phyloP scores from a whole-genome alignment of 2,888 invertebrate species.

The Catonia carolina region DNA sequence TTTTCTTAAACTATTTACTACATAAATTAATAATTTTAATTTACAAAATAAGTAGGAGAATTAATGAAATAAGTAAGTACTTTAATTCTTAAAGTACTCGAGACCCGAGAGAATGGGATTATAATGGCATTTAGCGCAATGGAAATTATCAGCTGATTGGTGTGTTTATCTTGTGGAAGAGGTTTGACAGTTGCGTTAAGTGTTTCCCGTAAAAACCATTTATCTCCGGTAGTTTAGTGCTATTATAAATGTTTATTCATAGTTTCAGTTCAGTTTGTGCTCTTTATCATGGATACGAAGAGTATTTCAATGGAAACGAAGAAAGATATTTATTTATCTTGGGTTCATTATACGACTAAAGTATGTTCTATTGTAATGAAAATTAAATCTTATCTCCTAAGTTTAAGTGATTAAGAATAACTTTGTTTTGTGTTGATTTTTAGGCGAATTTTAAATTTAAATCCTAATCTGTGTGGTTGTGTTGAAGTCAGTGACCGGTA shows the following conservation, averaged over 20 bases:
- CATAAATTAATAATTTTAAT: no score
- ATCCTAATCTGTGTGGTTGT: no score
- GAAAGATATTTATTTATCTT: conserved; percentile 48
- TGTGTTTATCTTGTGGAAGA: neutral
- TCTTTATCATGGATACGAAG: conserved; percentile 20
- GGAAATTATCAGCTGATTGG: neutral
- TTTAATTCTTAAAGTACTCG: no score
- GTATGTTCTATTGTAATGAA: conserved; percentile 38
- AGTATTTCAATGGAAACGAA: conserved; percentile 40
- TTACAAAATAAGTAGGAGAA: no score
- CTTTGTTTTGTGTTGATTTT: no score
- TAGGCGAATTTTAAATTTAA: no score
- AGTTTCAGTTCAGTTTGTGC: conserved; percentile 11
- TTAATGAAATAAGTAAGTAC: no score
- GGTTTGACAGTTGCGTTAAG: conserved; percentile 7
- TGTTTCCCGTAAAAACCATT: conserved; percentile 9
- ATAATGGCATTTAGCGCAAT: neutral
- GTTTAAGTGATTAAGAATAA: no score
- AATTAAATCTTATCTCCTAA: no score
- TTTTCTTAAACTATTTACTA: no score
- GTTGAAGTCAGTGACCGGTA: no score
- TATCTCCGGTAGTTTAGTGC: neutral
- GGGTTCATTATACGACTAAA: conserved; percentile 51
- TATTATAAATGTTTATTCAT: neutral
- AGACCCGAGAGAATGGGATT: no score